These are phyloP conservation scores for Caenorhabditis japonica DNA, from an alignment of 2,888 invertebrate genomes.

Conservation along the genomic window DNA sequence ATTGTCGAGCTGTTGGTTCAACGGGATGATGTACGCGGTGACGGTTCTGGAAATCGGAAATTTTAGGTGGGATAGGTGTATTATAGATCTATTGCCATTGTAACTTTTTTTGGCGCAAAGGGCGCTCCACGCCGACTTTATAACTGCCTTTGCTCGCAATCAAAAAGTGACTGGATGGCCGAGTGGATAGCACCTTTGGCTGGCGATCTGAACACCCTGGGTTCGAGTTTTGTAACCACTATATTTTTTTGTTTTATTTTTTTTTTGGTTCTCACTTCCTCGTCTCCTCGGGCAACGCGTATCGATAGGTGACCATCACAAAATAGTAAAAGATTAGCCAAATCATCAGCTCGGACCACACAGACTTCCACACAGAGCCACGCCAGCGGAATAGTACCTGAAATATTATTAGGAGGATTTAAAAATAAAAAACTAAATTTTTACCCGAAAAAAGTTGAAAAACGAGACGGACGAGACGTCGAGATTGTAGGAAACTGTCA, in stretches of 20 bases:
- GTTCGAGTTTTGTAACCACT: not conserved
- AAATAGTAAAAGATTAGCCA: constrained; percentile 66
- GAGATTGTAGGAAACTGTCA: constrained; percentile 73
- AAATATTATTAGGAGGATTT: constrained; percentile 8
- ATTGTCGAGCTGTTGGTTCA: constrained; percentile 38
- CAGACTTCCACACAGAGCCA: constrained; percentile 66
- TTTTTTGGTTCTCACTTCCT: constrained; percentile 1
- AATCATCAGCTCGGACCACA: constrained; percentile 63
- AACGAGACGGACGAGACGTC: constrained; percentile 67
- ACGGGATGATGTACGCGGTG: constrained; percentile 10
- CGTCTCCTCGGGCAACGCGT: constrained; percentile 9
- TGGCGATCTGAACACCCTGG: too few species aligned
- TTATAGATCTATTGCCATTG: too few species aligned
- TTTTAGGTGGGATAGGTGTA: too few species aligned
- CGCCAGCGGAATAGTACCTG: constrained; percentile 69
- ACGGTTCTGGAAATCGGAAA: constrained; percentile 15
- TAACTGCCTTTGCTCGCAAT: too few species aligned
- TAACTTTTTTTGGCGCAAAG: too few species aligned
- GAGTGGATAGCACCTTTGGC: too few species aligned
- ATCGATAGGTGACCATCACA: constrained; percentile 62
- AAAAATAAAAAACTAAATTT: constrained; percentile 6
- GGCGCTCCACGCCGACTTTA: too few species aligned
- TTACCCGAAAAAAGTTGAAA: constrained; percentile 49
- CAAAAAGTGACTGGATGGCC: too few species aligned
- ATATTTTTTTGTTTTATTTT: not conserved